Evolutionary conservation across 2,113 vertebrate species (phyloP), one percentile per base, ranked within the genome.

Genomic region (Oncorhynchus kisutch): DNA sequence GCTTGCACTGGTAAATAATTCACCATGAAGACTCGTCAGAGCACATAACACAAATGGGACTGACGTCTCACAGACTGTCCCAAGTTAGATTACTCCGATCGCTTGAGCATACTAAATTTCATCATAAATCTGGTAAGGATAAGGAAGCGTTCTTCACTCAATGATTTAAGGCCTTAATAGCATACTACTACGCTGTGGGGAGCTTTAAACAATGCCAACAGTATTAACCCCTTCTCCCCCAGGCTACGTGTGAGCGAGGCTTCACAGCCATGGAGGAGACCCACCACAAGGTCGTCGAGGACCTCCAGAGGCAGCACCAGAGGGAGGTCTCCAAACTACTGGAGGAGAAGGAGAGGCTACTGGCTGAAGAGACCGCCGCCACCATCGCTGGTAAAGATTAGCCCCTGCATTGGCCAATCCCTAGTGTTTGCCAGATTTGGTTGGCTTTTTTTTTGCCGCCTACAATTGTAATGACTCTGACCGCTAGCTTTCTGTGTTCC

Each of bases 261-360:
- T 99, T 99, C 88, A 93, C 96, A 14, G 96, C 96, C 57, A 99
- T 99, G 97, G 98, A 99, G 82, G 97, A 99, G 85, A 99, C 97
- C 0, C 97, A 99, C 85, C 96, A 98, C 81, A 99, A 99, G 86
- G 95, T 98, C 77, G 94, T 99, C 0, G 97, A 97, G 62, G 97
- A 99, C 84, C 88, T 99, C 76, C 97, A 98, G 89, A 91, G 96
- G 86, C 97, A 98, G 84, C 97, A 98, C 87, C 98, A 99, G 88
- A 94, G 96, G 65, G 98, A 99, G 88, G 94, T 99, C 73, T 95
- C 95, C 88, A 97, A 99, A 83, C 94, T 99, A 48, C 89, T 96
- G 74, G 95, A 98, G 66, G 97, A 99, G 89, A 95, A 97, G 13
- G 97, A 99, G 79, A 94, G 96, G 59, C 93, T 99, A 20, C 87